phyloP scores from a whole-genome alignment of 1,140 invertebrate genomes.

The Physella acuta region DNA sequence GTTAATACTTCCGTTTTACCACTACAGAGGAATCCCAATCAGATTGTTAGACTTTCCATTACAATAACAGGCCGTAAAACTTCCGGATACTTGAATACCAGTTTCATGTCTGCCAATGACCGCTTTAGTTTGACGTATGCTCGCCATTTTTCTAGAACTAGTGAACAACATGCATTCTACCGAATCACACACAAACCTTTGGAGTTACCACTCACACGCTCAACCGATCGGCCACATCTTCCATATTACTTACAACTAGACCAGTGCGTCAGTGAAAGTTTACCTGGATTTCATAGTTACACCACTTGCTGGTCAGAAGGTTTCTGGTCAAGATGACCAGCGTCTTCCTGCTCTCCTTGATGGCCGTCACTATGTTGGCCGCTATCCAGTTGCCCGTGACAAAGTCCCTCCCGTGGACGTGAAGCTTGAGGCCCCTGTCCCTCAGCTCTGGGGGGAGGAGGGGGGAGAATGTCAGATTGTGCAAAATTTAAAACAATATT shows the following conservation, averaged over 20 bases:
- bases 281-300: conserved; percentile 69
- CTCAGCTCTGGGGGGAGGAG: neutral
- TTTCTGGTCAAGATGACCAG: conserved; percentile 67
- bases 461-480: too few relatives aligned
- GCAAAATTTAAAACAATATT: too few relatives aligned
- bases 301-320: conserved; percentile 70
- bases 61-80: too few relatives aligned
- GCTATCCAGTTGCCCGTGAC: conserved; percentile 75
- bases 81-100: too few relatives aligned
- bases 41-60: too few relatives aligned
- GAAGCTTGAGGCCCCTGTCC: conserved; percentile 73
- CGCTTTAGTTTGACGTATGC: too few relatives aligned
- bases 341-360: conserved; percentile 66
- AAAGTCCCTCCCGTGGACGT: conserved; percentile 87
- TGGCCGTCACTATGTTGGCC: conserved; percentile 65
- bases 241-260: conserved; percentile 49
- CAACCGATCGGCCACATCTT: conserved; percentile 7
- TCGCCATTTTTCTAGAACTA: too few relatives aligned
- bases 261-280: too few relatives aligned
- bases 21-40: too few relatives aligned
- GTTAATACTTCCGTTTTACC: too few relatives aligned
- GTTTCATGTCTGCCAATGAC: too few relatives aligned
- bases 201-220: neutral
- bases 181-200: neutral
- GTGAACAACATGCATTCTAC: neutral